Percentiles rank a stretch among this genome's conserved stretches.
Conservation (phyloP, 2,113 vertebrate species). For the Lepidothrix coronata region DNA sequence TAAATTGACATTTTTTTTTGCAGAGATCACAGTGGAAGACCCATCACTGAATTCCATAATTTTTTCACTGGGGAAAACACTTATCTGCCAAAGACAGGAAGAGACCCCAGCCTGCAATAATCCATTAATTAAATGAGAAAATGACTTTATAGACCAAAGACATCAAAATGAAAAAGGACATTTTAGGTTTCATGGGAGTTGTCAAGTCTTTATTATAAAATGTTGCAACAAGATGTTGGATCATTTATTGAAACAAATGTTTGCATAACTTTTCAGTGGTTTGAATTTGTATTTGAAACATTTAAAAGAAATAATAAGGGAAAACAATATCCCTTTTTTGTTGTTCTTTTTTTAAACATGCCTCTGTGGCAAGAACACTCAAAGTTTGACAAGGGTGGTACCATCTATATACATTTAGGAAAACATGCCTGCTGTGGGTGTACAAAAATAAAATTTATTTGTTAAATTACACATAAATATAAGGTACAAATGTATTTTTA, state of each 20-base stretch:
- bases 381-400: conserved; percentile 9
- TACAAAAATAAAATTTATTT: conserved; percentile 99
- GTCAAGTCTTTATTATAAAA: conserved; percentile 66
- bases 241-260: conserved; percentile 55
- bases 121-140: neutral
- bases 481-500: conserved; percentile 99
- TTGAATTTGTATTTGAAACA: conserved; percentile 16
- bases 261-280: conserved; percentile 55
- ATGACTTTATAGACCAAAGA: neutral
- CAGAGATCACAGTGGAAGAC: neutral
- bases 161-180: conserved; percentile 27
- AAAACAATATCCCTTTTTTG: conserved; percentile 13
- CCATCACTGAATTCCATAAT: neutral
- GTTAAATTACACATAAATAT: conserved; percentile 99
- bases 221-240: conserved; percentile 44
- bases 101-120: neutral
- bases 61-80: neutral
- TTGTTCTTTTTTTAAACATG: neutral
- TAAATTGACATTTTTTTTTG: neutral
- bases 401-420: conserved; percentile 69
- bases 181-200: conserved; percentile 4
- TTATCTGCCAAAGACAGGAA: neutral
- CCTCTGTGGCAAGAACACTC: neutral
- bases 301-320: neutral
- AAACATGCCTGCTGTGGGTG: conserved; percentile 85